Conservation (phyloP, 2,797 vertebrate species). For the Ctenochaetus hawaiiensis region DNA sequence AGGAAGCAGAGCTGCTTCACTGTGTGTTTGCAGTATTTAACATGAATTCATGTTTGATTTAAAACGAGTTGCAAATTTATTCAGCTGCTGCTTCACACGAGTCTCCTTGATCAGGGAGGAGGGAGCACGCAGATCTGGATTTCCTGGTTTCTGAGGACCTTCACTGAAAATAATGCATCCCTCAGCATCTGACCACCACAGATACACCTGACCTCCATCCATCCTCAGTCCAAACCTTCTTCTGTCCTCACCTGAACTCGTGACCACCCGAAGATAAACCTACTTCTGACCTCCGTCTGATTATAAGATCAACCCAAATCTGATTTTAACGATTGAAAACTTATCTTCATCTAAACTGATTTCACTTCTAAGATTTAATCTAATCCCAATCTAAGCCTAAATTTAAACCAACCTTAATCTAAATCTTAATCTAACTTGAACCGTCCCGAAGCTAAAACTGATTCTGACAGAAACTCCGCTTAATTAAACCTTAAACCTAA, state of each 20-base stretch:
- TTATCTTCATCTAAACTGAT: neutral
- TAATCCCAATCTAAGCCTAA: neutral
- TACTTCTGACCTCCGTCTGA: neutral
- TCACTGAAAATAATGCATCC: neutral
- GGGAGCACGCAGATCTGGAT: neutral
- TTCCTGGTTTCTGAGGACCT: conserved; percentile 17
- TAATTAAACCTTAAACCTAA: neutral
- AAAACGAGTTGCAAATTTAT: conserved; percentile 60
- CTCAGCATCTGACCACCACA: neutral
- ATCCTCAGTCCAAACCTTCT: neutral
- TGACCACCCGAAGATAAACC: neutral
- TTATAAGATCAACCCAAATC: neutral
- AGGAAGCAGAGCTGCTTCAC: conserved; percentile 1
- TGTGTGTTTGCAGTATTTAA: conserved; percentile 49
- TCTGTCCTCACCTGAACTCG: neutral
- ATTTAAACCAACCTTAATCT: neutral
- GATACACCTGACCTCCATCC: neutral
- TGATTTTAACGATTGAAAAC: too few relatives aligned
- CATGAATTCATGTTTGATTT: conserved; percentile 62
- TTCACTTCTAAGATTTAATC: neutral
- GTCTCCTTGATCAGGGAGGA: conserved; percentile 25
- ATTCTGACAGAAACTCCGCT: neutral
- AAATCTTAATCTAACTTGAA: neutral
- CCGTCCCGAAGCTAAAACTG: neutral
- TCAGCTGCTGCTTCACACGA: conserved; percentile 47